These are phyloP conservation scores for Hypothenemus hampei DNA, from an alignment of 1,140 invertebrate genomes.

Conservation along the genomic window DNA sequence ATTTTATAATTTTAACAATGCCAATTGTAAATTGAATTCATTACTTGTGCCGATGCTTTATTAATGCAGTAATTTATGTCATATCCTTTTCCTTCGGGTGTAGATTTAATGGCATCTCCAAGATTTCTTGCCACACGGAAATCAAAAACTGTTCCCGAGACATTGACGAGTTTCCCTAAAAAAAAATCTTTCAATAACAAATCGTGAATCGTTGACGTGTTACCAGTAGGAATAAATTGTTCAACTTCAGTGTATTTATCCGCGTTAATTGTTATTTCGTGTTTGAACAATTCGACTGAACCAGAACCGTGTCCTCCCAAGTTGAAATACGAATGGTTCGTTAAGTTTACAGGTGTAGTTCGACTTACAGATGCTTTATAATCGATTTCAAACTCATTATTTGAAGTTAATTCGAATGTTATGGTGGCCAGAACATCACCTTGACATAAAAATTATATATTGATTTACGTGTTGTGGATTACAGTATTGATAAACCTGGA, in stretches of 20 bases:
- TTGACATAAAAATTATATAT: no score
- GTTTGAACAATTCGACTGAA: slow-evolving; percentile 60
- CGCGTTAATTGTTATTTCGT: slow-evolving; percentile 68
- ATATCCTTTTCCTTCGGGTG: slow-evolving; percentile 53
- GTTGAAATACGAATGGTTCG: slow-evolving; percentile 94
- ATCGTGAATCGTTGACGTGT: no score
- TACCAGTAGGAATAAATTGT: slow-evolving; percentile 28
- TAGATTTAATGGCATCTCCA: slow-evolving; percentile 47
- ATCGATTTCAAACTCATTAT: slow-evolving; percentile 66
- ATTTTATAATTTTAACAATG: neutral
- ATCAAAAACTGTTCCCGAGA: slow-evolving; percentile 50
- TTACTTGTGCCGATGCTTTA: slow-evolving; percentile 29
- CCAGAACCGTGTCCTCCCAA: slow-evolving; percentile 71
- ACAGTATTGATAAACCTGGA: no score
- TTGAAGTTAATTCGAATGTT: slow-evolving; percentile 64
- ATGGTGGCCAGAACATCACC: slow-evolving; percentile 65
- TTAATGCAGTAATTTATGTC: slow-evolving; percentile 65
- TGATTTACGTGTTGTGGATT: no score
- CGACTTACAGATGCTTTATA: slow-evolving; percentile 71
- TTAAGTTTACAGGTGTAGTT: slow-evolving; percentile 81
- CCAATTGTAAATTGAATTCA: neutral
- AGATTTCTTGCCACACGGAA: slow-evolving; percentile 55
- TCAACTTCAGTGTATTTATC: slow-evolving; percentile 73
- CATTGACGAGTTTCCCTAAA: slow-evolving; percentile 45
- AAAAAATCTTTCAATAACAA: no score